phyloP scores from a whole-genome alignment of 2,797 vertebrate genomes.

The Pseudochirops corinnae region DNA sequence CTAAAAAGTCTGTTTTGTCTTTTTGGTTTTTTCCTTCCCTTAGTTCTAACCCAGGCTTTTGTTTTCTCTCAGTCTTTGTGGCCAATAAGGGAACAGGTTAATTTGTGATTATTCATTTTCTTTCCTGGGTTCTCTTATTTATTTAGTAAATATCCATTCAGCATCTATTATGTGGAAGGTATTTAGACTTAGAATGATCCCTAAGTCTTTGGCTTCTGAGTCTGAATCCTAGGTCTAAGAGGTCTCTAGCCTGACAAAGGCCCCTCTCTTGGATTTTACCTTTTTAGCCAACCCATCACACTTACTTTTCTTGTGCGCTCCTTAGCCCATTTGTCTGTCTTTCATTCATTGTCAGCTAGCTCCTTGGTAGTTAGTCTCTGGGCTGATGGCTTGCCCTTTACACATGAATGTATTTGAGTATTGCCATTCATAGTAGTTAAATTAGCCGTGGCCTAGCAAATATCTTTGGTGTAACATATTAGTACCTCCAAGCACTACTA shows the following conservation, averaged over 20 bases:
- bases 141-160: background rate
- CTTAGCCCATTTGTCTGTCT: slow-evolving; percentile 34
- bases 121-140: background rate
- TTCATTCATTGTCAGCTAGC: slow-evolving; percentile 23
- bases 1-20: slow-evolving; percentile 22
- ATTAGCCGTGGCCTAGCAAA: background rate
- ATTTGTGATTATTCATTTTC: slow-evolving; percentile 22
- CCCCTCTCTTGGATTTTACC: background rate
- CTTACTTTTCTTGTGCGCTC: slow-evolving; percentile 10
- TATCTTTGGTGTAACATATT: background rate
- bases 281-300: slow-evolving; percentile 1
- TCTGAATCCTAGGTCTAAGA: slow-evolving; percentile 36
- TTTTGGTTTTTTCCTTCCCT: slow-evolving; percentile 36
- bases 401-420: slow-evolving; percentile 27
- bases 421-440: slow-evolving; percentile 12
- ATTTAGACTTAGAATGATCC: background rate
- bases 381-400: slow-evolving; percentile 39
- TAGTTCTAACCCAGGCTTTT: slow-evolving; percentile 15
- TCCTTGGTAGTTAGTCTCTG: slow-evolving; percentile 15
- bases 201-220: slow-evolving; percentile 30
- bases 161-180: background rate
- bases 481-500: background rate
- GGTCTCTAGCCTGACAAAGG: slow-evolving; percentile 34
- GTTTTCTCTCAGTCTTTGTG: slow-evolving; percentile 7
- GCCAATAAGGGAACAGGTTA: background rate